Evolutionary conservation across 37 sponge, comb jelly and placozoan species (phyloP), one percentile per base, ranked within the genome.

Genomic region (Cladorhizidae sp.): DNA sequence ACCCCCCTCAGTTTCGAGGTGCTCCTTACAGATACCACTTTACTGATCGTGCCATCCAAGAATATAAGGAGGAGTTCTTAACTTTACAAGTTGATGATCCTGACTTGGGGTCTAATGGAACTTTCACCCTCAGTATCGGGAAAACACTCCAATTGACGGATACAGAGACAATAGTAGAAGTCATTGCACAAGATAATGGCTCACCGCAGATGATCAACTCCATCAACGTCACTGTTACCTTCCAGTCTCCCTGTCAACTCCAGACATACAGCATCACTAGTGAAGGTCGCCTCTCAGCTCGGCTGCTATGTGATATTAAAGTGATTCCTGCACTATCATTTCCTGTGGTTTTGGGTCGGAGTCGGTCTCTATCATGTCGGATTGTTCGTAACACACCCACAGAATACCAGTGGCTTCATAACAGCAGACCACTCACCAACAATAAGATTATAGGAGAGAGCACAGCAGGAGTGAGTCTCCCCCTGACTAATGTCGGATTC

Each of bases 141-240:
- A 38, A 17, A 1, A 54, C 31, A n/a, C 25, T 40, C 17, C 5
- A 2, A 2, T 2, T 26, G 1, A 31, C 20, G 8, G 42, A 82
- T 2, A 25, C 2, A 15, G 36, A 54, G 20, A 74, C 80, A 28
- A 62, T 40, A 28, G 20, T 90, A 14, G 63, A 38, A 33, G 75
- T 91, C 3, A 39, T 72, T 28, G 91, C 85, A 21, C 72, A 57
- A 33, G 95, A 94, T 76, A 58, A 52, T 17, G 92, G 84, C 20
- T 54, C 50, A 14, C 84, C 87, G 0, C 54, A 31, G 36, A 32
- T 33, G 65, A 22, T 59, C 31, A 72, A 65, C 39, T 70, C 77
- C 17, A 62, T 73, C 12, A 77, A 42, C 17, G 64, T 95, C 20
- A 38, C 40, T 18, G 73, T 95, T 26, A 67, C 40, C 7, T 76